Conservation (phyloP, 2,888 invertebrate genomes). For the Resseliella maxima region DNA sequence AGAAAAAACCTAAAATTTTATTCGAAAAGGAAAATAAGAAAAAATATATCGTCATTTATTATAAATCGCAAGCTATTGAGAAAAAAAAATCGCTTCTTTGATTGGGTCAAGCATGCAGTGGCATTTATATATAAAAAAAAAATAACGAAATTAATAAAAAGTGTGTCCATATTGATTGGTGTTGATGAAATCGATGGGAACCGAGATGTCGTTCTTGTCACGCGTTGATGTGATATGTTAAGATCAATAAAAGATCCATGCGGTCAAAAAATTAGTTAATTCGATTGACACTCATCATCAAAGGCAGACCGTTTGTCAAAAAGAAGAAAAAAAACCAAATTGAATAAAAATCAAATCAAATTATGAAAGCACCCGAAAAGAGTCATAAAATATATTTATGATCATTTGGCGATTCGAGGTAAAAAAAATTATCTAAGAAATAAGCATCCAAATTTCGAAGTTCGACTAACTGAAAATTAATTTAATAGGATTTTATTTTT, state of each 20-base stretch:
- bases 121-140: not conserved
- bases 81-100: not conserved
- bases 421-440: too few species aligned
- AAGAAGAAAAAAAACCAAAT: not conserved
- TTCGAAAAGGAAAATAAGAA: too few species aligned
- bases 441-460: too few species aligned
- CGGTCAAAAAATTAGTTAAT: constrained; percentile 31
- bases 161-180: not conserved
- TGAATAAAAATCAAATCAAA: not conserved
- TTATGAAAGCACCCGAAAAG: not conserved
- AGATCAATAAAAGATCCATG: not conserved
- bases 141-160: not conserved
- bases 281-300: not conserved
- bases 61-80: not conserved
- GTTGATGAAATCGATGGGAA: not conserved
- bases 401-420: too few species aligned
- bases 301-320: not conserved
- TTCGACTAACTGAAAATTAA: too few species aligned
- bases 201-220: constrained; percentile 7
- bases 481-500: too few species aligned
- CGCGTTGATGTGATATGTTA: constrained; percentile 37
- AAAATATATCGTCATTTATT: not conserved
- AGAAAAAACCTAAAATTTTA: not conserved
- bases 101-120: not conserved
- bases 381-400: too few species aligned